Evolutionary conservation across 1,140 invertebrate genomes (phyloP), one percentile per base, ranked within the genome.

Genomic region (Magallana gigas): DNA sequence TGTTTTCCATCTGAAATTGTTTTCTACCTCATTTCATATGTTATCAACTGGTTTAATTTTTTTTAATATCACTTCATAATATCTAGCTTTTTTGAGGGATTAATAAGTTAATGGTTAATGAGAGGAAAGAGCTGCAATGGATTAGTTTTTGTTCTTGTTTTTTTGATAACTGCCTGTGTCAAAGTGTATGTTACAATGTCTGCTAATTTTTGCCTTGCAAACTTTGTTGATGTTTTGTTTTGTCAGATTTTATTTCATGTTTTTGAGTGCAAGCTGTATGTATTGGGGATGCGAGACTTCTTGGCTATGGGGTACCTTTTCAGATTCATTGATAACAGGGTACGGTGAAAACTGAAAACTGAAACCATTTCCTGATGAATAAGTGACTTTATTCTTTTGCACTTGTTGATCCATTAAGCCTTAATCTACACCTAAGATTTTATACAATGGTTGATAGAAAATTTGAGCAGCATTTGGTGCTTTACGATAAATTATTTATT

Each of bases 401-500:
- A 76, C 68, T 12, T 36, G 68, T 76, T 7, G 18, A 76, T 76
- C 7, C 36, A 48, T 48, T 16, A 64, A 64, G 18, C 16, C 18
- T 18, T n/a, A n/a, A 64, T 64, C 36, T 68, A 8, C 36, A 48
- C 36, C 48, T 36, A 4, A 11, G 36, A 57, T 56, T 48, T 48
- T 48, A 48, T 48, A 36, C 8, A 82, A 11, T 12, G 14, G 16
- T 8, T 82, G 80, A 48, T 56, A 36, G 80, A 56, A 56, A 5
- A 82, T 82, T 82, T 23, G 18, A 23, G 58, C 82, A 83, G 57
- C 16, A 8, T 58, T 23, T 57, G 57, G 82, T 58, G 82, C 57
- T 12, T 48, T 83, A 29, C 11, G 14, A 14, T 58, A 83, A 58
- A 23, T 23, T 58, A 83, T 83, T 57, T 83, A 83, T 83, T 83